phyloP scores from a whole-genome alignment of 2,888 invertebrate species.

The Papilio protenor region DNA sequence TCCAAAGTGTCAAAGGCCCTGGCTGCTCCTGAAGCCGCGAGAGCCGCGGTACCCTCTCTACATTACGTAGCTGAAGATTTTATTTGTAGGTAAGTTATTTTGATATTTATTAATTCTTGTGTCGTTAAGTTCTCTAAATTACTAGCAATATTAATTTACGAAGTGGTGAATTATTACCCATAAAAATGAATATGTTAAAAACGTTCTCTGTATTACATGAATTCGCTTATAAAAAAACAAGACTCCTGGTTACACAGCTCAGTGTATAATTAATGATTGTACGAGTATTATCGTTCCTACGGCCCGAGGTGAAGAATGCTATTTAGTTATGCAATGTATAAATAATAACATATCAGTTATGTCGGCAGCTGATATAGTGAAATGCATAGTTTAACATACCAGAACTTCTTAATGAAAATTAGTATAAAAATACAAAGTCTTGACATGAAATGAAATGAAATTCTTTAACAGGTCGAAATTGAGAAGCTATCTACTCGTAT shows the following conservation, averaged over 20 bases:
- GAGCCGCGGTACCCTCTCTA: constrained; percentile 89
- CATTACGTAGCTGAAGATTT: constrained; percentile 91
- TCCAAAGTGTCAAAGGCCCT: constrained; percentile 93
- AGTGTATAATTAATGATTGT: constrained; percentile 9
- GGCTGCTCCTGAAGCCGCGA: constrained; percentile 91
- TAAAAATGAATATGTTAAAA: no score
- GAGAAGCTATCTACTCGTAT: background rate
- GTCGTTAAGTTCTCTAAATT: background rate
- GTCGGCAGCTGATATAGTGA: background rate
- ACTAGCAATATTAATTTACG: no score
- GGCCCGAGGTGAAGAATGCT: constrained; percentile 12
- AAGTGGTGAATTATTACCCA: no score
- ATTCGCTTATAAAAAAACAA: background rate
- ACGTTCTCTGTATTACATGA: background rate
- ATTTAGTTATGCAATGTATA: constrained; percentile 14
- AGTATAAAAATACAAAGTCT: background rate
- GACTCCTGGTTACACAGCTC: background rate
- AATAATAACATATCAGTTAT: constrained; percentile 6
- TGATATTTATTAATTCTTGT: background rate
- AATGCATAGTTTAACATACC: background rate
- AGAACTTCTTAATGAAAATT: background rate
- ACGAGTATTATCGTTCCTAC: constrained; percentile 16
- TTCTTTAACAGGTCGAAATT: background rate
- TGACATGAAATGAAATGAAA: background rate
- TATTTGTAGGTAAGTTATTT: constrained; percentile 83